Evolutionary conservation across 2,113 vertebrate genomes (phyloP).

Genomic region (Dinomys branickii): DNA sequence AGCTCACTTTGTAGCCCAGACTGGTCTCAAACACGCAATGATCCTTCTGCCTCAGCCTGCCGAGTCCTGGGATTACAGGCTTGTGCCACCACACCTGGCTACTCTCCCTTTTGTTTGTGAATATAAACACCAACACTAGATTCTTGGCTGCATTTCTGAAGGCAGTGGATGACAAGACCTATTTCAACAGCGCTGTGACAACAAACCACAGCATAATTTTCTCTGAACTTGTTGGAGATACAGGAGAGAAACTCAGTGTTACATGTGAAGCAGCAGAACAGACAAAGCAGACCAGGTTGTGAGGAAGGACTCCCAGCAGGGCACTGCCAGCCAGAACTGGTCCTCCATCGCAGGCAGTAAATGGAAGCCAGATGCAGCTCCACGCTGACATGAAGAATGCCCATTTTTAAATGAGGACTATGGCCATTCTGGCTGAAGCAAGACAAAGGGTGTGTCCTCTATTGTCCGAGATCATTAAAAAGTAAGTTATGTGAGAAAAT

Average conservation of each 20-base stretch:
- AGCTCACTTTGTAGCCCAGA: no score
- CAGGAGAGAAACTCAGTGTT: background rate
- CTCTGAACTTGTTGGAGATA: background rate
- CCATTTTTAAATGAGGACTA: background rate
- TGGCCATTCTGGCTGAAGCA: background rate
- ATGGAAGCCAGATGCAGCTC: fast-evolving
- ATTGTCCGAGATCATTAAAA: background rate
- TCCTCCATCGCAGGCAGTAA: background rate
- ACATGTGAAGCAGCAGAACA: background rate
- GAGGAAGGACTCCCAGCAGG: fast-evolving
- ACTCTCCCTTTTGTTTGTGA: background rate
- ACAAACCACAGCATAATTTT: background rate
- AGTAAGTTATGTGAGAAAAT: background rate
- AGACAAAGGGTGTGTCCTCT: background rate
- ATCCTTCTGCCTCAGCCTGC: no score
- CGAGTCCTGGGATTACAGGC: no score
- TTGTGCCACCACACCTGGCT: no score
- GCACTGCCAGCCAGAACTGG: fast-evolving
- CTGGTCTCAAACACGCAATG: no score
- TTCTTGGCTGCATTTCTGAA: background rate
- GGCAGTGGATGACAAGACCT: background rate
- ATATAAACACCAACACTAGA: background rate
- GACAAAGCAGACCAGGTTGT: background rate
- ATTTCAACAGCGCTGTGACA: background rate
- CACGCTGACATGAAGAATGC: no score